A percentile compares a stretch with the other conserved stretches of the same genome.
Evolutionary conservation across 2,888 invertebrate genomes (phyloP).

Genomic region (Teleiodes luculella): DNA sequence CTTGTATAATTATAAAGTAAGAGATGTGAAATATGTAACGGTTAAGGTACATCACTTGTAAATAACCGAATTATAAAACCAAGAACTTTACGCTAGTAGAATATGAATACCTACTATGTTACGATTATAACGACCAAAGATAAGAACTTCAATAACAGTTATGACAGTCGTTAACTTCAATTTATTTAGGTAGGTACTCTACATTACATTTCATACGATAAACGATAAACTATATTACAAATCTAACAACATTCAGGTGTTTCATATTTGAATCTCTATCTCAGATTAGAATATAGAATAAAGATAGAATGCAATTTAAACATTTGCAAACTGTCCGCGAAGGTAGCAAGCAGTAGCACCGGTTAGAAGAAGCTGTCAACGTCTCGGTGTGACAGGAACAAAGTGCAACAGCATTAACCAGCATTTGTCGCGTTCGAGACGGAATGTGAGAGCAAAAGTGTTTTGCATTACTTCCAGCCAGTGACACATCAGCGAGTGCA

Average conservation of each 20-base stretch:
- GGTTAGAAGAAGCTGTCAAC: slow-evolving; percentile 1
- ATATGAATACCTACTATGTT: not conserved
- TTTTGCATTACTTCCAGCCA: slow-evolving; percentile 32
- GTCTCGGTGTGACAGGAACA: slow-evolving; percentile 26
- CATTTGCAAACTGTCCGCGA: not conserved
- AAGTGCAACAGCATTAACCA: slow-evolving; percentile 42
- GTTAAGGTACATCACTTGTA: slow-evolving; percentile 3
- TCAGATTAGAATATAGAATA: no score
- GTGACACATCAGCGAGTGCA: slow-evolving; percentile 33
- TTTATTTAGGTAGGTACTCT: not conserved
- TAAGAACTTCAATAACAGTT: slow-evolving; percentile 8
- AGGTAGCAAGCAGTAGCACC: not conserved
- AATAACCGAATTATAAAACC: not conserved
- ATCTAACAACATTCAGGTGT: no score
- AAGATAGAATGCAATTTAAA: not conserved
- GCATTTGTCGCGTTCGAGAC: slow-evolving; percentile 49
- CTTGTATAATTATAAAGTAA: slow-evolving; percentile 42
- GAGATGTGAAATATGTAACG: slow-evolving; percentile 16
- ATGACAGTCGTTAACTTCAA: slow-evolving; percentile 1
- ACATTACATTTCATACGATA: slow-evolving; percentile 7
- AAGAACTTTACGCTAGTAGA: not conserved
- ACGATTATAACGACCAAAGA: not conserved
- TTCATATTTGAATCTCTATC: not conserved
- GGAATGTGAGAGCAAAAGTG: slow-evolving; percentile 36
- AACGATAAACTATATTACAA: not conserved